A percentile compares a stretch with the other conserved stretches of the same genome.
These are phyloP conservation scores for Drosophila testacea DNA, from an alignment of 2,888 invertebrate species.

Conservation along the genomic window DNA sequence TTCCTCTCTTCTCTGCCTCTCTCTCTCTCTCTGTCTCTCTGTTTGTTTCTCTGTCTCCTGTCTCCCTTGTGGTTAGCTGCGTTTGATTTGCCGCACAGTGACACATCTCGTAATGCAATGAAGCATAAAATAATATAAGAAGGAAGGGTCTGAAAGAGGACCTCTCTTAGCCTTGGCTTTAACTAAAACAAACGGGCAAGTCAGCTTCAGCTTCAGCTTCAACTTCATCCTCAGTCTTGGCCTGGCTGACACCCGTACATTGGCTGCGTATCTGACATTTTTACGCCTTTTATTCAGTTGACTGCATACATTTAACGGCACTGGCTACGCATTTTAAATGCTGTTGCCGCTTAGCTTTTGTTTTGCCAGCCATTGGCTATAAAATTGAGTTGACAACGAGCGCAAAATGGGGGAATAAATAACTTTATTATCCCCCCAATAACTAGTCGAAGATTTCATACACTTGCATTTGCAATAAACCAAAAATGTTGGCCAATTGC, in stretches of 20 bases:
- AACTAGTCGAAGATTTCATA: slow-evolving; percentile 9
- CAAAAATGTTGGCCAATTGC: not conserved
- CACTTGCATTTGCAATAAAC: not conserved
- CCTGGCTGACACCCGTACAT: slow-evolving; percentile 16
- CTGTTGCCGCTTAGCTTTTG: slow-evolving; percentile 40
- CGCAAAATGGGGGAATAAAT: slow-evolving; percentile 8
- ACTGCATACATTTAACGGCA: slow-evolving; percentile 68
- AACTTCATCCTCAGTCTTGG: not conserved
- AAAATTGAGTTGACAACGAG: slow-evolving; percentile 58
- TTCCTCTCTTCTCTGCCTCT: not conserved
- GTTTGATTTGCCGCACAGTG: slow-evolving; percentile 61
- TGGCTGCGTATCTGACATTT: slow-evolving; percentile 51
- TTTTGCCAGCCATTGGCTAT: slow-evolving; percentile 44
- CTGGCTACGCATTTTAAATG: slow-evolving; percentile 68
- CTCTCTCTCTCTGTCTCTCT: not conserved
- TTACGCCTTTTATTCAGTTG: slow-evolving; percentile 75
- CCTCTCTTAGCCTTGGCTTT: slow-evolving; percentile 19
- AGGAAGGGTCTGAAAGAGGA: slow-evolving; percentile 3
- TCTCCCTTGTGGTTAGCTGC: slow-evolving; percentile 53
- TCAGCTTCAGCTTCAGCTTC: not conserved
- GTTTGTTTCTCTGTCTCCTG: not conserved
- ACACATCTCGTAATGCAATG: slow-evolving; percentile 79
- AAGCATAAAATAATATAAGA: slow-evolving; percentile 78
- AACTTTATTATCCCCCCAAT: not conserved
- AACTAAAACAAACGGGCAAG: slow-evolving; percentile 43